Base-by-base conservation (phyloP, 2,888 invertebrate species). In the Spilarctia lutea region DNA sequence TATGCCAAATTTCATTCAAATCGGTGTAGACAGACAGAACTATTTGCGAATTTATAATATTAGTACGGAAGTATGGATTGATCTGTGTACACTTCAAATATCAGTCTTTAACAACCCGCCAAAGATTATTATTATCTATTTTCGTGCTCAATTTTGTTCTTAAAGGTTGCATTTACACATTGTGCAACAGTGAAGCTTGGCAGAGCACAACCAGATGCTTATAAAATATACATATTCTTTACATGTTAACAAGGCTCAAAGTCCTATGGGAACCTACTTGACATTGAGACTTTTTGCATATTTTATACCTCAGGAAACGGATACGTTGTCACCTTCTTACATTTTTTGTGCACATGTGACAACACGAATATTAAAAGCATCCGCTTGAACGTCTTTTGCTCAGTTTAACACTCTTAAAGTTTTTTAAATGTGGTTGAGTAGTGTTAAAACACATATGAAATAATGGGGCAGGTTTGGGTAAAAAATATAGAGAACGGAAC, bases 331-430 rank as follows among this genome's bases (percentile, higher is more conserved):
- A 77, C 72, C 74, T 77, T 78, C 68, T 56, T 75, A 65, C 60
- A 33, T 75, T 80, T 45, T 75, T 81, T 84, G 75, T 80, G 71
- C 74, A 75, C 39, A 71, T 75, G 78, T 65, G 56, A 81, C 81
- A 77, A 76, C 78, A 75, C 79, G 82, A 77, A 85, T 82, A 83
- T 78, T 83, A 85, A 84, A 76, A 74, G 78, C 75, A 83, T 83
- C 79, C 83, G 81, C 71, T 69, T 75, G 60, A 33, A 67, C 66
- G 20, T 60, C 45, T 42, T 45, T 30, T 45, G 30, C 42, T 13
- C 42, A 35, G 24, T 39, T 42, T 42, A 30, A 63, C 30, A 63
- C 63, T 30, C 0, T 18, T 18, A 8, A 2, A 30, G 30, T 18
- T 27, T 63, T 63, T 63, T 30, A 63, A 63, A 30, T 30, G 6